Base-by-base conservation (phyloP, 1,140 invertebrate species). In the Aphidius ervi region DNA sequence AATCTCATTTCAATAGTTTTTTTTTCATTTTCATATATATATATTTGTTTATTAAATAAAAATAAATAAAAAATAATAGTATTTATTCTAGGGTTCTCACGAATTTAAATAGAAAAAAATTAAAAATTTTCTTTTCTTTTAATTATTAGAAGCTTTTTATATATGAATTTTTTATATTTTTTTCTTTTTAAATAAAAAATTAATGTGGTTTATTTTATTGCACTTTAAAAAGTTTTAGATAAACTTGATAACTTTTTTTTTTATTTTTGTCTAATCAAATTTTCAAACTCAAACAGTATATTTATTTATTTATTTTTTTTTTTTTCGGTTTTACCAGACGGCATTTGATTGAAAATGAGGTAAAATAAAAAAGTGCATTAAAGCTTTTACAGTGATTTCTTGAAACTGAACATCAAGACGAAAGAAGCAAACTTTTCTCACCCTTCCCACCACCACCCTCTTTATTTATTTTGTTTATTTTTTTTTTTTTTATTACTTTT, bases 311-410 rank as follows among this genome's bases (percentile, higher is more conserved):
- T 9, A n/a, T 20, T 8, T 46, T 56, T 40, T 48, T 56, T 49
- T 41, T 31, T 41, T 48, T 56, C 40, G 45, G 23, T 61, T 52
- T 59, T 23, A 42, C 53, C 46, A 59, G 48, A 54, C 42, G 40
- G 52, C 40, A 54, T 16, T 54, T 54, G 52, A 54, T 54, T n/a
- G 52, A 54, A 54, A 54, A 54, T 54, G 37, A 41, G 42, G 52
- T 31, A 31, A 31, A 31, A 54, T 41, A 54, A 54, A 39, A 54
- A 54, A 54, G 52, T 54, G 52, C 52, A 54, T 54, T 41, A 54
- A 54, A 40, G 52, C 42, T 54, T 40, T 54, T 40, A 54, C 52
- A 31, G 23, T 54, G 40, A 54, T 54, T 54, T 54, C 52, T 54
- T 54, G 37, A 54, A 54, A 54, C 52, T 54, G 52, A 54, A 31